Conservation (phyloP, 2,113 vertebrate genomes). For the Pedionomus torquatus region DNA sequence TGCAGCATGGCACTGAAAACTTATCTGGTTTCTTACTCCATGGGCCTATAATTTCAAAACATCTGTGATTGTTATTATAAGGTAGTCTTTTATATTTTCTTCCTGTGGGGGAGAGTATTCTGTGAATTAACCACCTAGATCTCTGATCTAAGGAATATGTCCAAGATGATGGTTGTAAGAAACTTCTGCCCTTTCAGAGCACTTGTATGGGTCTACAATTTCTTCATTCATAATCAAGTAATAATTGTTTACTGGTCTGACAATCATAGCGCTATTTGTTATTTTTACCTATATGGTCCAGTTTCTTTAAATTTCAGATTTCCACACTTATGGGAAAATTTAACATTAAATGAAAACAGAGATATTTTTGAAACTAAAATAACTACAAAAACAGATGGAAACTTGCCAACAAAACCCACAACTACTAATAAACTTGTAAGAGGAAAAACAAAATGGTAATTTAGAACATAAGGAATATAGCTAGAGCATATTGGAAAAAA, state of each 20-base stretch:
- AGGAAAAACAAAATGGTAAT: not conserved
- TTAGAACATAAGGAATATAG: not conserved
- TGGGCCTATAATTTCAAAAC: not conserved
- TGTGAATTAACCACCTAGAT: not conserved
- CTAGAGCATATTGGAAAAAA: not conserved
- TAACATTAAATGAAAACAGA: not conserved
- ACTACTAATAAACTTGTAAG: not conserved
- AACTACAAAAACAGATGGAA: not conserved
- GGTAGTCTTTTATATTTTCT: not conserved
- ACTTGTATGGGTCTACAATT: not conserved
- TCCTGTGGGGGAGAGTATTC: not conserved
- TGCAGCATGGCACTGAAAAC: not conserved
- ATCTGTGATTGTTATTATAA: not conserved
- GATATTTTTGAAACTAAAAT: not conserved
- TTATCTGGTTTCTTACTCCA: not conserved
- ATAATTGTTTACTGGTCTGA: not conserved
- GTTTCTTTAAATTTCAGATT: not conserved
- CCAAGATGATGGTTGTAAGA: not conserved
- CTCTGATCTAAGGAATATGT: not conserved
- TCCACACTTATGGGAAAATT: not conserved
- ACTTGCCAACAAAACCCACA: not conserved
- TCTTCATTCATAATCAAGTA: not conserved
- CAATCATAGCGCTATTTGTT: not conserved
- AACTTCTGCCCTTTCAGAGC: not conserved
- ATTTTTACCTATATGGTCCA: not conserved